Evolutionary conservation across 2,797 vertebrate genomes (phyloP).

Genomic region (Chaetodon trifasciatus): DNA sequence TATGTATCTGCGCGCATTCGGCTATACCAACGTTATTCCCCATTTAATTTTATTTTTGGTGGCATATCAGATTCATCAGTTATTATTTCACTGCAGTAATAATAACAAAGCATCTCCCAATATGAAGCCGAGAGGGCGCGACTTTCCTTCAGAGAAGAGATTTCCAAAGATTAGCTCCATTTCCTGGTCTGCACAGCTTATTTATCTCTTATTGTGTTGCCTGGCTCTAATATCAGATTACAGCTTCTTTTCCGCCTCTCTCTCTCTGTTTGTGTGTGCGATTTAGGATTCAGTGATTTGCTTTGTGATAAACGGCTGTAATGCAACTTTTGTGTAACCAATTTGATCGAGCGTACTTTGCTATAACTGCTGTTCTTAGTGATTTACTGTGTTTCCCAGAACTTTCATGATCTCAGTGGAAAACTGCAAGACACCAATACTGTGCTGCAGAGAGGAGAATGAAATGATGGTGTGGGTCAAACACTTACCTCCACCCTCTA

Average conservation of each 20-base stretch:
- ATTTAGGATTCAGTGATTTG: slow-evolving; percentile 7
- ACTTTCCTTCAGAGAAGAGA: slow-evolving; percentile 38
- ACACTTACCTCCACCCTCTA: not conserved
- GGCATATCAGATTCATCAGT: slow-evolving; percentile 31
- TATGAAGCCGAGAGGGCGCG: slow-evolving; percentile 39
- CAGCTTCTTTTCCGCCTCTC: not conserved
- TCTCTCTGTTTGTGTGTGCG: slow-evolving; percentile 6
- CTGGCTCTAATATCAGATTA: slow-evolving; percentile 53
- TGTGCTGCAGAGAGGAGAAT: not conserved
- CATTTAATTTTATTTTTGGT: slow-evolving; percentile 35
- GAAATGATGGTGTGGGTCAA: not conserved
- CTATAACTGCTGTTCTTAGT: not conserved
- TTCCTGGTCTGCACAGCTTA: slow-evolving; percentile 53
- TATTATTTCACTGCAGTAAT: slow-evolving; percentile 46
- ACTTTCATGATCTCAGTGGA: not conserved
- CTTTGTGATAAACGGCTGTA: slow-evolving; percentile 2
- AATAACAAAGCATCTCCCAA: slow-evolving; percentile 46
- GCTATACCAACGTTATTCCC: slow-evolving; percentile 11
- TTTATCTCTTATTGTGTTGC: slow-evolving; percentile 53
- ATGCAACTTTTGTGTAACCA: not conserved
- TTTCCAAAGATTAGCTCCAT: slow-evolving; percentile 51
- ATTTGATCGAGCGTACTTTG: not conserved
- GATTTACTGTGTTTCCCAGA: not conserved
- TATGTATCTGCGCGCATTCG: not conserved
- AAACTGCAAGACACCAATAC: not conserved